These are phyloP conservation scores for Pyrgus malvae DNA, from an alignment of 2,888 invertebrate genomes.

Conservation along the genomic window DNA sequence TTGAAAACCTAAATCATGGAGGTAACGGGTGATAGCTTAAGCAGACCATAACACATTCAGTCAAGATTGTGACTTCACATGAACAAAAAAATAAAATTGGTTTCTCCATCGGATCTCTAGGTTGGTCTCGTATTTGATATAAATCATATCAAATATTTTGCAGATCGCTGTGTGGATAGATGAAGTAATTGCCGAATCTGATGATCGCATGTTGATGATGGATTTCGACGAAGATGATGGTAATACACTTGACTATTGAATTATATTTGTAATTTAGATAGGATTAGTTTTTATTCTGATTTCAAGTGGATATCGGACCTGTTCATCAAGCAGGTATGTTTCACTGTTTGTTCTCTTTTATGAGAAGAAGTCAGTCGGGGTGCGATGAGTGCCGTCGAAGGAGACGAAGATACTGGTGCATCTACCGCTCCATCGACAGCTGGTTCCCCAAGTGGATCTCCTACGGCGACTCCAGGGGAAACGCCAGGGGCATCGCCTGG, in stretches of 20 bases:
- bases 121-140: too few relatives aligned
- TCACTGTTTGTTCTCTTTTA: slow-evolving; percentile 32
- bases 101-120: too few relatives aligned
- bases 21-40: too few relatives aligned
- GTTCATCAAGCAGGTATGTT: slow-evolving; percentile 38
- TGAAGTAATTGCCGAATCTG: slow-evolving; percentile 67
- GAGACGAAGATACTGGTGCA: slow-evolving; percentile 1
- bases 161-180: slow-evolving; percentile 75
- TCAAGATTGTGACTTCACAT: too few relatives aligned
- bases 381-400: slow-evolving; percentile 37
- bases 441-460: slow-evolving; percentile 22
- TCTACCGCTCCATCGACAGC: slow-evolving; percentile 29
- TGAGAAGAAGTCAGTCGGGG: slow-evolving; percentile 62
- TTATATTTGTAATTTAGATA: background rate
- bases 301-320: slow-evolving; percentile 12
- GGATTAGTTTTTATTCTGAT: background rate
- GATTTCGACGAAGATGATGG: slow-evolving; percentile 74
- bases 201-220: slow-evolving; percentile 77
- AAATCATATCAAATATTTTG: too few relatives aligned
- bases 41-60: too few relatives aligned
- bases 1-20: too few relatives aligned
- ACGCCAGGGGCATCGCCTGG: slow-evolving; percentile 21
- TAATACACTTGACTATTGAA: background rate
- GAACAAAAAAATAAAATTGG: too few relatives aligned
- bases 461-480: slow-evolving; percentile 25